Evolutionary conservation across 2,797 vertebrate species (phyloP).

Genomic region (Sebastes vulpes): DNA sequence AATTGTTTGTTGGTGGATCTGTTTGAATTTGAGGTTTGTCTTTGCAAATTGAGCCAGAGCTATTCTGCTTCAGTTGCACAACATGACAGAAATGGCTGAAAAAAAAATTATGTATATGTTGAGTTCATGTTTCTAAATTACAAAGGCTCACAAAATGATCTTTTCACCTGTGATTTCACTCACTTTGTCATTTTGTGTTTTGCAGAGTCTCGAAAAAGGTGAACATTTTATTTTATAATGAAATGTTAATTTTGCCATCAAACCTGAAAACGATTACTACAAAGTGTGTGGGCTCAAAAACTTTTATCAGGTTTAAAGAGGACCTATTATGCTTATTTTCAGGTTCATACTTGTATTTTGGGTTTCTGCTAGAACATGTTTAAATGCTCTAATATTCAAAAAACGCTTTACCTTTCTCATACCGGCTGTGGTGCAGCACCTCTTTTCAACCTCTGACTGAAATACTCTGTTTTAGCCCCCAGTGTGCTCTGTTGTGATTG

Average conservation of each 20-base stretch:
- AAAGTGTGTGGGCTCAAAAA: not conserved
- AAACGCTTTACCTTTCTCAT: too few relatives aligned
- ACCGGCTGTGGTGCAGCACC: too few relatives aligned
- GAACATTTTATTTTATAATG: not conserved
- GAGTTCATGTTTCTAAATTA: conserved; percentile 13
- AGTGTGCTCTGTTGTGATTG: too few relatives aligned
- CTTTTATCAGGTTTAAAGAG: not conserved
- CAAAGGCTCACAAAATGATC: not conserved
- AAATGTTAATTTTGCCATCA: not conserved
- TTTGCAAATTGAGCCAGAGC: not conserved
- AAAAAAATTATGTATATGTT: not conserved
- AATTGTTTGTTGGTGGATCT: not conserved
- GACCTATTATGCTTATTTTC: too few relatives aligned
- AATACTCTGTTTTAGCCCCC: too few relatives aligned
- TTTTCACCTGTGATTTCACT: not conserved
- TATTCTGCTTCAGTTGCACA: not conserved
- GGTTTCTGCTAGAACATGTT: too few relatives aligned
- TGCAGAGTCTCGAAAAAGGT: not conserved
- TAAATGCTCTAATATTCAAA: too few relatives aligned
- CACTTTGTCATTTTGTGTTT: not conserved
- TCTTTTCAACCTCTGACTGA: too few relatives aligned
- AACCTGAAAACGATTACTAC: not conserved
- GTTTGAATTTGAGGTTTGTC: not conserved
- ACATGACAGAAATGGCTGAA: not conserved
- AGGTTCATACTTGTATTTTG: too few relatives aligned